Conservation (phyloP, 2,113 vertebrate species). For the Ochotona princeps region DNA sequence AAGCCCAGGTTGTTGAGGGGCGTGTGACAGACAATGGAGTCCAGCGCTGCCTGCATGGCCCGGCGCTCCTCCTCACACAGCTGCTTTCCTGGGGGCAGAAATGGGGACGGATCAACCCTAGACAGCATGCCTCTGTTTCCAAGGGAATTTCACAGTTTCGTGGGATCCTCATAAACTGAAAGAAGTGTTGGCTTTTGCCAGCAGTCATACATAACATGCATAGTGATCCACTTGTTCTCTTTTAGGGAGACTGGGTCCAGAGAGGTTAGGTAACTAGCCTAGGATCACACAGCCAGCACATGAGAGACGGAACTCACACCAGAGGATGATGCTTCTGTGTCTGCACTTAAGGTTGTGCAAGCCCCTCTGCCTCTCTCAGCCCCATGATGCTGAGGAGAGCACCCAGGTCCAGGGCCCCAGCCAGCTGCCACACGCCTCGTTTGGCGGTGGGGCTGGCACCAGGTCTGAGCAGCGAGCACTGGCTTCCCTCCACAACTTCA, state of each 20-base stretch:
- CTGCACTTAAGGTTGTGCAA: constrained; percentile 21
- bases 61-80: constrained; percentile 80
- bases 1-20: constrained; percentile 91
- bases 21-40: constrained; percentile 85
- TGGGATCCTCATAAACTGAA: not conserved
- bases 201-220: not conserved
- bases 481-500: not conserved
- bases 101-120: not conserved
- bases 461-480: not conserved
- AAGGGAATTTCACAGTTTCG: not conserved
- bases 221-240: not conserved
- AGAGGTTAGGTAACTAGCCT: constrained; percentile 16
- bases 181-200: not conserved
- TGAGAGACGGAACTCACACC: not conserved
- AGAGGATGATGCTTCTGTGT: not conserved
- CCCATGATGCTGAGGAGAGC: not conserved
- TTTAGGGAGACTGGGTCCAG: not conserved
- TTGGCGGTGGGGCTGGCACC: not conserved
- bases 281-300: constrained; percentile 42
- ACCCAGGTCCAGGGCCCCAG: not conserved
- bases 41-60: constrained; percentile 81
- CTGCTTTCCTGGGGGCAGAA: constrained; percentile 80
- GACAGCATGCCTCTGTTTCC: not conserved
- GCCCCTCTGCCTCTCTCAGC: not conserved
- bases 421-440: not conserved